Percentiles rank a stretch among this genome's conserved stretches.
These are phyloP conservation scores for Myotis brandtii DNA, from an alignment of 2,113 vertebrate species.

Conservation along the genomic window DNA sequence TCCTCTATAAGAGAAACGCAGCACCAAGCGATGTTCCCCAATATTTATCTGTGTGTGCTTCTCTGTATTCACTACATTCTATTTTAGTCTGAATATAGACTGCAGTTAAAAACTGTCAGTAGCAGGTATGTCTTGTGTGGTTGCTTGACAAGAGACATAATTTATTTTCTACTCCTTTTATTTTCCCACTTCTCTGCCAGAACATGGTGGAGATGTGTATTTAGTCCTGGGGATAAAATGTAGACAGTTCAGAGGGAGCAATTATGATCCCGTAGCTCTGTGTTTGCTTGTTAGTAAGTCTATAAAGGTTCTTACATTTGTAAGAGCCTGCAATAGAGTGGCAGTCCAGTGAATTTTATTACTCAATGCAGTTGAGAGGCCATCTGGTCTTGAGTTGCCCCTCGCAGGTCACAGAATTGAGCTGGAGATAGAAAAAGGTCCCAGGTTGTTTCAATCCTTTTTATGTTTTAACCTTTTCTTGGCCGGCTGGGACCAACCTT, in stretches of 20 bases:
- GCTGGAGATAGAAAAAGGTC: not conserved
- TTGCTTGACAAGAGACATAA: not conserved
- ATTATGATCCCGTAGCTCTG: not conserved
- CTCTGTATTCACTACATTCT: constrained; percentile 41
- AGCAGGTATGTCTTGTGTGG: constrained; percentile 30
- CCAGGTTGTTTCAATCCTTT: not conserved
- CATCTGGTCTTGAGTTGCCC: not conserved
- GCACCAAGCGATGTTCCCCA: not conserved
- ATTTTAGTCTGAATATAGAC: constrained; percentile 47
- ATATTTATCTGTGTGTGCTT: constrained; percentile 30
- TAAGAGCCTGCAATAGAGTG: not conserved
- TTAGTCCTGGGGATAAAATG: not conserved
- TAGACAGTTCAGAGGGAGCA: not conserved
- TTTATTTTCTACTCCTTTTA: constrained; percentile 44
- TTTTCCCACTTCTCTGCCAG: not conserved
- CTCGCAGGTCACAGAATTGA: not conserved
- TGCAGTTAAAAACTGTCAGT: not conserved
- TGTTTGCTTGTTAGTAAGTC: not conserved
- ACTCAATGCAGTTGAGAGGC: not conserved
- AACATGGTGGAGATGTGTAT: not conserved
- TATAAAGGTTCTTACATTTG: not conserved
- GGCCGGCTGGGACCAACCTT: not conserved
- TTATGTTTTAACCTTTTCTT: not conserved
- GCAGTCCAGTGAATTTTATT: not conserved
- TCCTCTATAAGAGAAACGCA: not conserved